Percentiles rank a stretch among this genome's conserved stretches.
Evolutionary conservation across 92 coral and sea anemone species (phyloP).

Genomic region (Meandrina meandrites): DNA sequence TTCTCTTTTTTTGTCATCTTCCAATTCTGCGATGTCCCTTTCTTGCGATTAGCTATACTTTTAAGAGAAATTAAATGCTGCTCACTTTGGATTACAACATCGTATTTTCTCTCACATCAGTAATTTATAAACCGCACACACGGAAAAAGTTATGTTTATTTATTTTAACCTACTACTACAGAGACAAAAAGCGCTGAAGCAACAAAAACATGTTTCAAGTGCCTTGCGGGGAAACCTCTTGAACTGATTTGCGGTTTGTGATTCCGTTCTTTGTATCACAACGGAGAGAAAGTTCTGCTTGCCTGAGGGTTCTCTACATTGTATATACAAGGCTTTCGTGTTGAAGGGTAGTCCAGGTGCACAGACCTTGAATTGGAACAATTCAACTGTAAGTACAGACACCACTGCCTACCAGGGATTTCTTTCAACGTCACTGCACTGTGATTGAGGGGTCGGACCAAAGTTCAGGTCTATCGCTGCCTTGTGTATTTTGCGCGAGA

Average conservation of each 20-base stretch:
- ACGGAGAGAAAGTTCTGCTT: neutral
- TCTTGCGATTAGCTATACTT: no score
- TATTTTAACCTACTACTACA: neutral
- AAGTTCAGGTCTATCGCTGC: neutral
- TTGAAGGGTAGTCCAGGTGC: neutral
- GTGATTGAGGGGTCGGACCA: neutral
- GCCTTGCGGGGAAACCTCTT: neutral
- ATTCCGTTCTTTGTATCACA: neutral
- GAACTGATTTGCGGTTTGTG: neutral
- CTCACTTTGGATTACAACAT: no score
- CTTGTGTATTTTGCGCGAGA: neutral
- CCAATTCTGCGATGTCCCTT: neutral
- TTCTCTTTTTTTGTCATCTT: no score
- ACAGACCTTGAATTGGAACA: neutral
- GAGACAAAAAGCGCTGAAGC: neutral
- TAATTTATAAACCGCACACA: no score
- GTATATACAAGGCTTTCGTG: neutral
- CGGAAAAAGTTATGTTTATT: neutral
- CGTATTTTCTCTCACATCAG: no score
- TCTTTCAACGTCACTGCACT: neutral
- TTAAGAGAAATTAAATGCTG: neutral
- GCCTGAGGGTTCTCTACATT: neutral
- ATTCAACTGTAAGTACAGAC: neutral
- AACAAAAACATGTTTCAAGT: neutral
- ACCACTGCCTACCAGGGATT: neutral